These are phyloP conservation scores for Phalloptychus januarius DNA, from an alignment of 2,797 vertebrate genomes.

Conservation along the genomic window DNA sequence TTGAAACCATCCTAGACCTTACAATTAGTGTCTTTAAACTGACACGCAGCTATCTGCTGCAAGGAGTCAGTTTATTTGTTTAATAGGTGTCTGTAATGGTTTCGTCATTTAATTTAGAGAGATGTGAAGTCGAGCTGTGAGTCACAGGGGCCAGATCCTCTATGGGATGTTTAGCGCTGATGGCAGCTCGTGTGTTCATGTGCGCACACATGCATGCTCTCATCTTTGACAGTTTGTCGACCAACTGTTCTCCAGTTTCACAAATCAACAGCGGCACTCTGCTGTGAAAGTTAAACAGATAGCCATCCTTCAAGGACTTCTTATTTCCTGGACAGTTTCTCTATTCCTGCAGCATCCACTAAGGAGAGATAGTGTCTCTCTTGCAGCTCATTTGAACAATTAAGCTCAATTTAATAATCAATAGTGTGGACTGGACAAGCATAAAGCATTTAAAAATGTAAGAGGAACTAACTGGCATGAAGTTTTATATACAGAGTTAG, in stretches of 20 bases:
- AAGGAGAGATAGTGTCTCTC: conserved; percentile 37
- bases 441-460: background rate
- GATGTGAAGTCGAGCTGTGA: conserved; percentile 62
- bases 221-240: conserved; percentile 74
- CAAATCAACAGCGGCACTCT: conserved; percentile 60
- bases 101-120: conserved; percentile 74
- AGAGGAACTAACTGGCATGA: conserved; percentile 8
- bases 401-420: background rate
- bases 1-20: conserved; percentile 23
- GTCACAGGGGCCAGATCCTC: conserved; percentile 65
- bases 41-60: conserved; percentile 42
- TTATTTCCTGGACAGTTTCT: conserved; percentile 53
- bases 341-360: conserved; percentile 28
- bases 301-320: conserved; percentile 49
- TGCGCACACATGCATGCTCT: conserved; percentile 26
- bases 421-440: background rate
- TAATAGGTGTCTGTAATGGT: conserved; percentile 62
- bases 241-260: conserved; percentile 42
- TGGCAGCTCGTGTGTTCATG: conserved; percentile 27
- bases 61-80: conserved; percentile 45
- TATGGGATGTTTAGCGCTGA: conserved; percentile 44
- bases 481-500: background rate
- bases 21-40: conserved; percentile 46
- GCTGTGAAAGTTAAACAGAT: conserved; percentile 50
- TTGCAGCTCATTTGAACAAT: background rate